Percentiles rank a stretch among this genome's conserved stretches.
Conservation (phyloP, 2,888 invertebrate species). For the Nudaria mundana region DNA sequence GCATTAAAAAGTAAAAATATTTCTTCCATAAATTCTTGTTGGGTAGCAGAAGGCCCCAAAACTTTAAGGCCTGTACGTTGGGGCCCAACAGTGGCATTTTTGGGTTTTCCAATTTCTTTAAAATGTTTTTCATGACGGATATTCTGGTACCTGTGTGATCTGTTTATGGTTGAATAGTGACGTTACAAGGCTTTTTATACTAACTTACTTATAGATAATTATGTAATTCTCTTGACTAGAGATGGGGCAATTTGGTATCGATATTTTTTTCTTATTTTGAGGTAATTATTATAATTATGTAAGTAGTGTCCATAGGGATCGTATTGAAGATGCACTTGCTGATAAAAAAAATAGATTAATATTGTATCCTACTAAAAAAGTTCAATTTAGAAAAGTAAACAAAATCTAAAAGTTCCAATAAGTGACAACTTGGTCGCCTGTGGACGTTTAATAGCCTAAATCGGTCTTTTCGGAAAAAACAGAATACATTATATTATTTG, state of each 20-base stretch:
- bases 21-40: slow-evolving; percentile 36
- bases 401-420: too few species aligned
- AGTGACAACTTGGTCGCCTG: too few species aligned
- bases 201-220: slow-evolving; percentile 25
- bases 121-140: slow-evolving; percentile 29
- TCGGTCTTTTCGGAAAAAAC: too few species aligned
- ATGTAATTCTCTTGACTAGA: slow-evolving; percentile 21
- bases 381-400: too few species aligned
- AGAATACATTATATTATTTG: too few species aligned
- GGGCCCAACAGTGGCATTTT: slow-evolving; percentile 61
- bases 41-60: slow-evolving; percentile 68
- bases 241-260: slow-evolving; percentile 21
- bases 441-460: too few species aligned
- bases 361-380: too few species aligned
- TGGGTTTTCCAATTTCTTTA: slow-evolving; percentile 57
- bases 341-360: not conserved
- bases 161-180: slow-evolving; percentile 20
- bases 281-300: not conserved
- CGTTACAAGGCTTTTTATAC: slow-evolving; percentile 14
- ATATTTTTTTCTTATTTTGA: not conserved
- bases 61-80: slow-evolving; percentile 57
- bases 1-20: slow-evolving; percentile 52
- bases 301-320: not conserved
- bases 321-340: not conserved
- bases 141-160: too few species aligned